phyloP scores from a whole-genome alignment of 2,888 invertebrate genomes.

The Stenurella melanura region DNA sequence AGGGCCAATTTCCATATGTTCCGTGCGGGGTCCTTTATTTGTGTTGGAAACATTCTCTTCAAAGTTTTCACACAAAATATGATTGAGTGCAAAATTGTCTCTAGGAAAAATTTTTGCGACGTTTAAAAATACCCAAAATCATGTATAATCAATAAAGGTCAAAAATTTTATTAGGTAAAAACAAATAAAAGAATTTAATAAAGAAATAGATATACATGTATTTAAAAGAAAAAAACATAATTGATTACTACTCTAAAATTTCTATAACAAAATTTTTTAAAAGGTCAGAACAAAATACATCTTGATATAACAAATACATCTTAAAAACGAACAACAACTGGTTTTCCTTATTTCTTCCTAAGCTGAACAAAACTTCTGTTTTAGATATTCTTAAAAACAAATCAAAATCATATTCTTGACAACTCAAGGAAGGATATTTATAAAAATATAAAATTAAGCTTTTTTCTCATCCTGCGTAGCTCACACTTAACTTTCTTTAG shows the following conservation, averaged over 20 bases:
- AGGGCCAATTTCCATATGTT: too few relatives aligned
- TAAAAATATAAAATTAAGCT: slow-evolving; percentile 2
- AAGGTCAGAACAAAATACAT: background rate
- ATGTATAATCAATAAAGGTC: too few relatives aligned
- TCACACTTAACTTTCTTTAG: slow-evolving; percentile 3
- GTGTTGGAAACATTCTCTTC: too few relatives aligned
- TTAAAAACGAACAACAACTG: background rate
- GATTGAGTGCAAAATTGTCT: too few relatives aligned
- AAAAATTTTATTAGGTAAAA: too few relatives aligned
- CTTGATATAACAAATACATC: background rate
- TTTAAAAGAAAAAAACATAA: background rate
- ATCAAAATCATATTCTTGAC: background rate
- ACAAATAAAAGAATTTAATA: background rate
- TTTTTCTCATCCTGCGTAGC: slow-evolving; percentile 37
- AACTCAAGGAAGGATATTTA: background rate
- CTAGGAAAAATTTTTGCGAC: too few relatives aligned
- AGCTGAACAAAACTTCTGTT: background rate
- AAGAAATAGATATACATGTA: slow-evolving; percentile 7
- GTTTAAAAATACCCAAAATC: too few relatives aligned
- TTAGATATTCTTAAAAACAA: background rate
- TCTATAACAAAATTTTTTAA: background rate
- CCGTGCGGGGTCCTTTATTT: too few relatives aligned
- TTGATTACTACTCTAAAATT: background rate
- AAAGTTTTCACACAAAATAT: too few relatives aligned
- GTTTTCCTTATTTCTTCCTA: background rate